Evolutionary conservation across 2,888 invertebrate species (phyloP), one percentile per base, ranked within the genome.

Genomic region (Pecten maximus): DNA sequence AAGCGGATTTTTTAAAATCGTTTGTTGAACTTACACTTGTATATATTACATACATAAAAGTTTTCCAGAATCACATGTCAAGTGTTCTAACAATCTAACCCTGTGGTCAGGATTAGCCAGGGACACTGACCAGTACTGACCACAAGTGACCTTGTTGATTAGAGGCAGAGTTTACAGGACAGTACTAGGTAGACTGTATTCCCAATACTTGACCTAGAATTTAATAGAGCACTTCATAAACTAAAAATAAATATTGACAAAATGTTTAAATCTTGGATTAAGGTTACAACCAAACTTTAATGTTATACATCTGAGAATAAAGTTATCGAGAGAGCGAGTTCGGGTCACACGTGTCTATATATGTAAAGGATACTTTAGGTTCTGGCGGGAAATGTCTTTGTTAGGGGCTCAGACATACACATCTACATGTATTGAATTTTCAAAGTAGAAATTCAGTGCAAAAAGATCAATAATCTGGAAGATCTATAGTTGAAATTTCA

Each of bases 71-170:
- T 23, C n/a, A 60, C 60, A 23, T n/a, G 60, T 60, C 60, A 60
- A n/a, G 60, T 60, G 23, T 23, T n/a, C n/a, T 60, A 23, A 23
- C 74, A 74, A 44, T 44, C 44, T 44, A 44, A 15, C 74, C 74
- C 74, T 74, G 74, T 74, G 74, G 74, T 74, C 74, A 74, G 16
- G 74, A 74, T 74, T 74, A 74, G 35, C 28, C n/a, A 74, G 74
- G 74, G 74, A 19, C 74, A 74, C 28, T 74, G 74, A 74, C 74
- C 74, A 74, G 74, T 0, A 4, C 8, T 74, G 74, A 74, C 74
- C 74, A 60, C 19, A 23, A n/a, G 15, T 60, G 60, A 60, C 60
- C 60, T 23, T 16, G 60, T 60, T 8, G 23, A 60, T 10, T 35
- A 74, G 74, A 23, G 74, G 60, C n/a, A n/a, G 60, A 60, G n/a